phyloP scores from a whole-genome alignment of 2,888 invertebrate genomes.

The Bruchidius siliquastri region DNA sequence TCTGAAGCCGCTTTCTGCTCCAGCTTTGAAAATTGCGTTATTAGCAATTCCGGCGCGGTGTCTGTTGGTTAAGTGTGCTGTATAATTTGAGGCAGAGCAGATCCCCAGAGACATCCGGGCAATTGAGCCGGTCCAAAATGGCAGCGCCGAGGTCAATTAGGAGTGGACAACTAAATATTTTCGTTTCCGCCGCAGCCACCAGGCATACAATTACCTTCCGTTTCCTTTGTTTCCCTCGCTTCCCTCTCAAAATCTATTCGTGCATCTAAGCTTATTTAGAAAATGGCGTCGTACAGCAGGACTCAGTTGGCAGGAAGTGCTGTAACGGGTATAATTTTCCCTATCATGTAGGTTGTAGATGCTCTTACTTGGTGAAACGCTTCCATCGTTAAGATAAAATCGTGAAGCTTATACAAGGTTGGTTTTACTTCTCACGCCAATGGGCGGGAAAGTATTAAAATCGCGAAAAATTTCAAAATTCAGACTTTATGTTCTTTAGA shows the following conservation, averaged over 20 bases:
- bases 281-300: conserved; percentile 4
- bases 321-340: no score
- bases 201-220: conserved; percentile 6
- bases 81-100: not conserved
- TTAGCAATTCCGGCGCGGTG: not conserved
- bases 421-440: no score
- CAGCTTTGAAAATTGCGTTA: not conserved
- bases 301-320: no score
- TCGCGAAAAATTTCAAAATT: no score
- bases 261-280: conserved; percentile 15
- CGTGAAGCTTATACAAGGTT: no score
- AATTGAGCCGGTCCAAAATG: not conserved
- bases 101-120: not conserved
- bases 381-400: no score
- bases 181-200: conserved; percentile 1
- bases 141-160: not conserved
- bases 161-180: not conserved
- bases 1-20: not conserved
- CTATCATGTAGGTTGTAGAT: no score
- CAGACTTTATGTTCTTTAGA: no score
- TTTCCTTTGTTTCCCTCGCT: conserved; percentile 1
- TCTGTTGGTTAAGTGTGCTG: not conserved
- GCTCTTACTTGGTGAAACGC: no score
- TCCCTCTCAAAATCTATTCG: conserved; percentile 13
- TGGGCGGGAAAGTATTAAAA: no score